Base-by-base conservation (phyloP, 2,797 vertebrate genomes). In the Lemur catta region DNA sequence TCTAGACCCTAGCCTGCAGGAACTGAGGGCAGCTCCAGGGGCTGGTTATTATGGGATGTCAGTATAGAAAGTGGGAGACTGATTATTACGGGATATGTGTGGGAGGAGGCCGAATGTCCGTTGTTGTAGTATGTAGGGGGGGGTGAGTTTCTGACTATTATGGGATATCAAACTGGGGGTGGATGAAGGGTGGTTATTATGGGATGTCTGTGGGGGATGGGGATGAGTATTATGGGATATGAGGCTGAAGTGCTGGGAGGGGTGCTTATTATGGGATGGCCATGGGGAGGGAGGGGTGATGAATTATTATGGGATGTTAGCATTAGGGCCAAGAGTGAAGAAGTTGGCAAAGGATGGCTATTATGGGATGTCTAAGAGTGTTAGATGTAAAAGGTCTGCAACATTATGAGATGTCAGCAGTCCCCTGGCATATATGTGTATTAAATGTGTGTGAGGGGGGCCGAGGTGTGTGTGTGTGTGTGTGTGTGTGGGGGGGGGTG, bases 141-240 rank as follows among this genome's bases (percentile, higher is more conserved):
- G 96, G 89, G 94, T 72, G 92, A 93, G 93, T 93, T 97, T 97
- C 94, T 91, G 96, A 95, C 48, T 98, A 99, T 99, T 99, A 99
- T 99, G 98, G 99, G 98, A 98, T 98, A 97, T 98, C 96, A 98
- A 91, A 95, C 86, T 94, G 97, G 97, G 96, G 97, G 97, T 75
- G 96, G 96, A 93, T 95, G 88, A 80, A 96, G 93, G 94, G 92
- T 97, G 79, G 80, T 92, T 98, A 97, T 98, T 98, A 98, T 98
- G 97, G 97, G 97, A 97, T 97, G 98, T 95, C 95, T 96, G 95
- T 98, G 95, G 96, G 96, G 96, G 96, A 96, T 97, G 97, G 95
- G 72, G 94, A 93, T 95, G 93, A 98, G 94, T 98, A 99, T 98
- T 98, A 99, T 99, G 98, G 98, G 98, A 98, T 98, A 98, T 98